These are phyloP conservation scores for Drosophila kanapiae DNA, from an alignment of 1,140 invertebrate species.

Conservation along the genomic window DNA sequence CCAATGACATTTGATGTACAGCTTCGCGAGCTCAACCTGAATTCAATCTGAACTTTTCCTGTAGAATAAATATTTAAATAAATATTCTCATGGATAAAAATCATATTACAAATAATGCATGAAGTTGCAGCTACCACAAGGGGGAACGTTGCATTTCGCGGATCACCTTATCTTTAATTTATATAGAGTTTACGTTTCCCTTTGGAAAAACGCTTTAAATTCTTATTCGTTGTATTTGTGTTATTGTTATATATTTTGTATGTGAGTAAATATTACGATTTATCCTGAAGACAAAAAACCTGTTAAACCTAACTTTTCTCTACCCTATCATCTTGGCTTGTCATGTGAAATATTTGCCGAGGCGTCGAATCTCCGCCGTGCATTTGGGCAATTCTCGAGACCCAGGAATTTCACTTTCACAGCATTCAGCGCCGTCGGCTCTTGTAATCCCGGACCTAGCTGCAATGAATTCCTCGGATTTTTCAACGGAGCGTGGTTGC, in stretches of 20 bases:
- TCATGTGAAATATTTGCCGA: conserved; percentile 70
- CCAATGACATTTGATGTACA: conserved; percentile 54
- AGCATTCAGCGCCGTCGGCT: conserved; percentile 33
- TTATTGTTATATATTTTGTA: too few relatives aligned
- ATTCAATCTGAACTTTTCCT: not conserved
- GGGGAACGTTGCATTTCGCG: too few relatives aligned
- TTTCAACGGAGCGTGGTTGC: conserved; percentile 30
- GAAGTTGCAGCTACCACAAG: too few relatives aligned
- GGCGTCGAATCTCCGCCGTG: conserved; percentile 32
- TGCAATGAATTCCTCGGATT: conserved; percentile 63
- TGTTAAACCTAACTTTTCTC: not conserved
- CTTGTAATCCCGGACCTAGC: conserved; percentile 26
- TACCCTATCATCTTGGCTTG: conserved; percentile 30
- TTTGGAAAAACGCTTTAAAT: too few relatives aligned
- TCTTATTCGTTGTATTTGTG: too few relatives aligned
- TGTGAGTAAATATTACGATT: not conserved
- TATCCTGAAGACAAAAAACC: conserved; percentile 23
- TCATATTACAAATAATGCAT: too few relatives aligned
- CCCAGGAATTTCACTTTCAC: conserved; percentile 75
- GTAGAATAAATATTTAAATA: too few relatives aligned
- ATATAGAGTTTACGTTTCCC: too few relatives aligned
- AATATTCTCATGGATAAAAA: too few relatives aligned
- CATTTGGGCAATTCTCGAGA: conserved; percentile 24
- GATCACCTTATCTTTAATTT: too few relatives aligned
- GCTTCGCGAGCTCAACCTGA: conserved; percentile 7